Evolutionary conservation across 2,797 vertebrate genomes (phyloP), one percentile per base, ranked within the genome.

Genomic region (Anas bahamensis): DNA sequence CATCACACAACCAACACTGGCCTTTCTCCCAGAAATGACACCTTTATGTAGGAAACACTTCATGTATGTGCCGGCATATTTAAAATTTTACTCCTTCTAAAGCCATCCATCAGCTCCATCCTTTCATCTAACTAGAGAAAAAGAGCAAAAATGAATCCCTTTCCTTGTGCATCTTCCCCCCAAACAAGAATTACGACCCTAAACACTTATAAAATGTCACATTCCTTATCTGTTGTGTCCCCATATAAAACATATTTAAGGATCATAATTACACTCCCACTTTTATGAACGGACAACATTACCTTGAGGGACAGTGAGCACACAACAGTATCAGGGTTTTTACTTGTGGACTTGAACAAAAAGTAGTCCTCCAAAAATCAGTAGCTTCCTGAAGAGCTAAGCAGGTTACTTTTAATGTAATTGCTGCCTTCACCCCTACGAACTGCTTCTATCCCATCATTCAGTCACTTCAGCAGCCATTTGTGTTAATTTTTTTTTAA

Each of bases 31-130:
- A 85, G 19, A 73, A 78, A 56, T 10, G 6, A 79, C 80, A 41
- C 4, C 4, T 53, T 50, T 53, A 55, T 16, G 7, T 24, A 72
- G 31, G 37, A 78, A 70, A 81, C 60, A 70, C 5, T 79, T 78
- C 2, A 66, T 5, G 4, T 56, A 63, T 1, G 6, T 19, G 19
- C 17, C 29, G 72, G 26, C 0, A 0, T 59, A 61, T 80, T 81
- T 81, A 35, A 66, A 66, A 48, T 53, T 69, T 66, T 33, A 31
- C 15, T 41, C 4, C 52, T 87, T 90, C 76, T 70, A 80, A 88
- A 69, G 29, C 13, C 19, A 85, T 53, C 9, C 26, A 52, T 64
- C 31, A 72, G 29, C 6, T 60, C 13, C n/a, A 70, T 18, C 19
- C 48, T 56, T 70, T 53, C 11, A 35, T 37, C 15, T 21, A 65